These are phyloP conservation scores for Taenaris catops DNA, from an alignment of 2,888 invertebrate species.

Conservation along the genomic window DNA sequence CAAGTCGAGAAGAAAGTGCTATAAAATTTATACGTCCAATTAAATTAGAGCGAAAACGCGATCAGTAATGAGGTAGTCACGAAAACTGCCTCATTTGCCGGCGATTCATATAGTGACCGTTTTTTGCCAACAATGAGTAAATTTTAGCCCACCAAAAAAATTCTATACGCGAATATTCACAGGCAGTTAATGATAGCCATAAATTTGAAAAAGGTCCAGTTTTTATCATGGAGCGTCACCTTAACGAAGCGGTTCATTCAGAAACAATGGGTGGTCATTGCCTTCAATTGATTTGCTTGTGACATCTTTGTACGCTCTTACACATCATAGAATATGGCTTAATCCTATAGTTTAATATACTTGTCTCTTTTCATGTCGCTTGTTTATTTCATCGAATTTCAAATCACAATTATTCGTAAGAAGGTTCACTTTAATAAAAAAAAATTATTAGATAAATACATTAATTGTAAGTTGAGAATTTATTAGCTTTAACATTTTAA, in stretches of 20 bases:
- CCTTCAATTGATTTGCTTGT: constrained; percentile 47
- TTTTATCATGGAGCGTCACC: constrained; percentile 32
- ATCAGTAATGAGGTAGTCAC: constrained; percentile 55
- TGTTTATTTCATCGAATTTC: too few species aligned
- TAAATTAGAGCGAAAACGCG: constrained; percentile 54
- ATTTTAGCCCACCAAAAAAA: constrained; percentile 57
- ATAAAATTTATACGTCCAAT: constrained; percentile 47
- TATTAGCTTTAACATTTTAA: too few species aligned
- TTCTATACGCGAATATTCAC: constrained; percentile 35
- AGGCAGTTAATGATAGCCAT: constrained; percentile 55
- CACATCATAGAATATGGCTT: constrained; percentile 20
- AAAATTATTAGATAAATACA: too few species aligned
- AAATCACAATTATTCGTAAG: too few species aligned
- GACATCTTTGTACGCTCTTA: constrained; percentile 18
- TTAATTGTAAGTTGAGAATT: too few species aligned
- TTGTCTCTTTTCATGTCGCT: too few species aligned
- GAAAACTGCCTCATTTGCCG: constrained; percentile 36
- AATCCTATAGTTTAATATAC: too few species aligned
- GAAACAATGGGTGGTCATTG: constrained; percentile 55
- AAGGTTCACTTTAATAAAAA: too few species aligned
- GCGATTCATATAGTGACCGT: constrained; percentile 38
- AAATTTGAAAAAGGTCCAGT: constrained; percentile 52
- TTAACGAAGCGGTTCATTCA: constrained; percentile 63
- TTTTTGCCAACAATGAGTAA: constrained; percentile 32
- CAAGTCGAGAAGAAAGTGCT: constrained; percentile 36